Conservation (phyloP, 2,888 invertebrate species). For the Halocaridina rubra region DNA sequence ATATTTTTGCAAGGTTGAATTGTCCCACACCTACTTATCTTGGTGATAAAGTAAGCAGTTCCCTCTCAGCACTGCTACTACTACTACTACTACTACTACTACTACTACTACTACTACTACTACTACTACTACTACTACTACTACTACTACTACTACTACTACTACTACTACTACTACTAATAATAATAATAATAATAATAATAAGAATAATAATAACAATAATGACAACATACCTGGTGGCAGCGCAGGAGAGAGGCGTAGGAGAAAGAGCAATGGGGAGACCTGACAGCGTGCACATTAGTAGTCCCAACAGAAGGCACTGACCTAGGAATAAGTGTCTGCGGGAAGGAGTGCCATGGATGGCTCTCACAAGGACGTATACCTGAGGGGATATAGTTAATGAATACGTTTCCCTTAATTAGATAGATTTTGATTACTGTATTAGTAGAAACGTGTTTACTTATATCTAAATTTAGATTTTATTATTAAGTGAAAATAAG, state of each 20-base stretch:
- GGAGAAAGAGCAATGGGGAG: constrained; percentile 83
- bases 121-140: not conserved
- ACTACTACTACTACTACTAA: not conserved
- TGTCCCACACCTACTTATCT: too few species aligned
- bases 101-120: not conserved
- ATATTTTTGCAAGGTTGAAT: too few species aligned
- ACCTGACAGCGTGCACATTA: constrained; percentile 83
- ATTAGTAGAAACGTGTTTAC: too few species aligned
- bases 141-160: not conserved
- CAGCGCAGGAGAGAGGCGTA: constrained; percentile 82
- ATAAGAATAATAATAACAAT: not conserved
- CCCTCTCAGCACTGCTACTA: not conserved
- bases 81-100: not conserved
- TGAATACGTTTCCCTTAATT: too few species aligned
- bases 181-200: not conserved
- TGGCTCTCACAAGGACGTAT: constrained; percentile 86
- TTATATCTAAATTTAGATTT: too few species aligned
- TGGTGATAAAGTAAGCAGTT: too few species aligned
- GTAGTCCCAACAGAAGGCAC: constrained; percentile 85
- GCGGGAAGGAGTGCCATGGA: constrained; percentile 79
- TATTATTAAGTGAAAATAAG: too few species aligned
- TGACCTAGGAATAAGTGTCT: constrained; percentile 89
- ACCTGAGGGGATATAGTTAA: constrained; percentile 67
- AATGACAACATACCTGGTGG: constrained; percentile 84
- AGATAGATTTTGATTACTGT: too few species aligned